A percentile compares a stretch with the other conserved stretches of the same genome.
Conservation (phyloP, 2,113 vertebrate species). For the Solea solea region DNA sequence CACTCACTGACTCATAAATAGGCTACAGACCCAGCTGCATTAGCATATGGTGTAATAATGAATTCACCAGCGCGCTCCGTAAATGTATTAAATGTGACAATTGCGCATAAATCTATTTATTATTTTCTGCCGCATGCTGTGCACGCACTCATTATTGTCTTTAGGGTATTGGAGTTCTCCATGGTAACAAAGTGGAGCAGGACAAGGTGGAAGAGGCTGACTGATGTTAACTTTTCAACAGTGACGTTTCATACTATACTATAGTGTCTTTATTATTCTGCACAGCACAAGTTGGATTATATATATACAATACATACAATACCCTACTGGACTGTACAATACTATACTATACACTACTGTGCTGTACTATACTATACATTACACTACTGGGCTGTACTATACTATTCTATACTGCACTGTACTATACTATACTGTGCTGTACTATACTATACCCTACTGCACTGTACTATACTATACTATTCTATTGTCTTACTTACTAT, state of each 20-base stretch:
- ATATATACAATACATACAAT: no score
- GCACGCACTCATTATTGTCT: constrained; percentile 73
- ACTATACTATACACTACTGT: no score
- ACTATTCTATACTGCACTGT: no score
- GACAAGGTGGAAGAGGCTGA: constrained; percentile 35
- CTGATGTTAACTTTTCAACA: constrained; percentile 60
- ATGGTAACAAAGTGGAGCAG: constrained; percentile 73
- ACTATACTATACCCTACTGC: no score
- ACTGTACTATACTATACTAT: no score
- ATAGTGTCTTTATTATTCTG: background rate
- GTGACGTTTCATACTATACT: constrained; percentile 19
- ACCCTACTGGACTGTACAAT: no score
- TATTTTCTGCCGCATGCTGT: constrained; percentile 75
- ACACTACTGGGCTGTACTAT: no score
- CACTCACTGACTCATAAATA: constrained; percentile 57
- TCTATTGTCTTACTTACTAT: no score
- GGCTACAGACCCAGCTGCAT: constrained; percentile 74
- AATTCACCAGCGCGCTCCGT: constrained; percentile 78
- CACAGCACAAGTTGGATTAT: no score
- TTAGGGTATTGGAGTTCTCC: constrained; percentile 71
- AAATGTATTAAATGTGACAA: constrained; percentile 83
- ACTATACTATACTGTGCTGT: no score
- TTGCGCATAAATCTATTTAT: constrained; percentile 82
- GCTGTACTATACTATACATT: no score
- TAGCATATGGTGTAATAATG: constrained; percentile 83